These are phyloP conservation scores for Pachycephala philippinensis DNA, from an alignment of 2,113 vertebrate genomes.

Conservation along the genomic window DNA sequence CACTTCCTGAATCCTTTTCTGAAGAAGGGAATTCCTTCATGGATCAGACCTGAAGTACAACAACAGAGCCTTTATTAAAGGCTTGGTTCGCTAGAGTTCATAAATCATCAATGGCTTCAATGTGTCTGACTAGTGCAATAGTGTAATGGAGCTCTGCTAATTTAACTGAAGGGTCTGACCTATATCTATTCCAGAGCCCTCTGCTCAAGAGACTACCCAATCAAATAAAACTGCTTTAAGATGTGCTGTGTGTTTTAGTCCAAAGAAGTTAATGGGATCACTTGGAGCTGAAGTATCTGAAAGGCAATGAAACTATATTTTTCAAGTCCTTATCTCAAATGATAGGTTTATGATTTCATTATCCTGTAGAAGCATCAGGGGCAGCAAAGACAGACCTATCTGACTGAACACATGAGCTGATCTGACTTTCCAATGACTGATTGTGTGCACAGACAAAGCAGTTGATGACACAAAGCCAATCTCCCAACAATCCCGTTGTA, in stretches of 20 bases:
- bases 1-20: neutral
- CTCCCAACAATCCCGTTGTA: neutral
- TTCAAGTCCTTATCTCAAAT: neutral
- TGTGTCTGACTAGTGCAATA: neutral
- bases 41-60: neutral
- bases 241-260: neutral
- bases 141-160: neutral
- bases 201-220: neutral
- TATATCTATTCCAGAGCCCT: neutral
- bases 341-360: neutral
- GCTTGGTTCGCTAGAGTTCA: neutral
- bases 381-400: neutral
- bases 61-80: neutral
- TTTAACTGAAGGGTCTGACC: neutral
- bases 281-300: neutral
- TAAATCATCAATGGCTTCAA: neutral
- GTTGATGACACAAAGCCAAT: neutral
- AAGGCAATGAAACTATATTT: neutral
- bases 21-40: neutral
- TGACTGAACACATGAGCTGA: neutral
- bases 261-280: neutral
- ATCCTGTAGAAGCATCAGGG: neutral
- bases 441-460: neutral
- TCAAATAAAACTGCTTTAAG: neutral
- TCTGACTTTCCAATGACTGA: neutral